Evolutionary conservation across 92 coral and sea anemone species (phyloP).

Genomic region (Actinernus sp.): DNA sequence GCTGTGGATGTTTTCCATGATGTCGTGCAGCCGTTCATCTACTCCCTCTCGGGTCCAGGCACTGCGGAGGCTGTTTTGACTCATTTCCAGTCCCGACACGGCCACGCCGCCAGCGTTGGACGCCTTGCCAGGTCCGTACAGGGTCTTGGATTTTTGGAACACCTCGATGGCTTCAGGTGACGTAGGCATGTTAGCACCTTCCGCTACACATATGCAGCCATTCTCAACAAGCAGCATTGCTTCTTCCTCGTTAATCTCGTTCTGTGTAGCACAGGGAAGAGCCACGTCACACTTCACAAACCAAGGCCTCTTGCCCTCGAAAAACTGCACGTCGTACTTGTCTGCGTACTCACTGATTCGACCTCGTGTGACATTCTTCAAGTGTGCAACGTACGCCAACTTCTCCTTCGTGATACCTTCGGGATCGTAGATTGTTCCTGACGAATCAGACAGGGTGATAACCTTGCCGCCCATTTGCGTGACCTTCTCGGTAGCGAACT

Average conservation of each 20-base stretch:
- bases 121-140: slow-evolving; percentile 90
- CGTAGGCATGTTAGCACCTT: slow-evolving; percentile 93
- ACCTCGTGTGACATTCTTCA: slow-evolving; percentile 85
- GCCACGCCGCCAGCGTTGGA: slow-evolving; percentile 96
- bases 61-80: slow-evolving; percentile 89
- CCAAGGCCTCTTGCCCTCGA: slow-evolving; percentile 88
- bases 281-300: slow-evolving; percentile 84
- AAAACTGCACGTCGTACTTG: slow-evolving; percentile 73
- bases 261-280: slow-evolving; percentile 90
- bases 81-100: slow-evolving; percentile 95
- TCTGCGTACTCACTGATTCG: slow-evolving; percentile 78
- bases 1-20: slow-evolving; percentile 86
- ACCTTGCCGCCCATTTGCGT: slow-evolving; percentile 80
- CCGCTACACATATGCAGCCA: slow-evolving; percentile 84
- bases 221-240: slow-evolving; percentile 72
- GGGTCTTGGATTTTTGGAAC: slow-evolving; percentile 66
- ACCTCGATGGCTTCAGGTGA: slow-evolving; percentile 80
- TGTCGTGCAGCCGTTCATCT: slow-evolving; percentile 87
- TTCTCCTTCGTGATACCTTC: slow-evolving; percentile 81
- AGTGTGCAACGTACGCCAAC: slow-evolving; percentile 54
- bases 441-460: slow-evolving; percentile 81
- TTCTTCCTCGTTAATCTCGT: slow-evolving; percentile 77
- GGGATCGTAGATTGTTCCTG: slow-evolving; percentile 84
- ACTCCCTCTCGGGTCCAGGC: slow-evolving; percentile 91
- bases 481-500: slow-evolving; percentile 89